phyloP scores from a whole-genome alignment of 2,113 vertebrate species.

The Vombatus ursinus region DNA sequence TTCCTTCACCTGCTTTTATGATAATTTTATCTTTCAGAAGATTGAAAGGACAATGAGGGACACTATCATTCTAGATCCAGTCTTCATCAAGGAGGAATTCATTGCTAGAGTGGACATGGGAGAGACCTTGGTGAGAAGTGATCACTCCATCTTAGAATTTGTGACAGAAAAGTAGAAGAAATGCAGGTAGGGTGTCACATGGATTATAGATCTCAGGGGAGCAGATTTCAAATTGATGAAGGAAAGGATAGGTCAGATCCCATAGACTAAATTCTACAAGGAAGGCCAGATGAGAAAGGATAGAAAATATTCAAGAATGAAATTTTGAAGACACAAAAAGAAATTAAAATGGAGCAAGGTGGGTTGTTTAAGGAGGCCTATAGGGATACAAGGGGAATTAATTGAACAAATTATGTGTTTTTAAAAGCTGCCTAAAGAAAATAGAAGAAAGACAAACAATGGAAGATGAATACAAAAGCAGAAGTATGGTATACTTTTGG shows the following conservation, averaged over 20 bases:
- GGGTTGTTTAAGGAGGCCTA: background rate
- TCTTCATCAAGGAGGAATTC: background rate
- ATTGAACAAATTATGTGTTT: background rate
- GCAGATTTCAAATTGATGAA: background rate
- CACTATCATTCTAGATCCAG: background rate
- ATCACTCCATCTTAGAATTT: background rate
- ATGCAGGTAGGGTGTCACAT: background rate
- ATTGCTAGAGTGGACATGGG: background rate
- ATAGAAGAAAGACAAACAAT: background rate
- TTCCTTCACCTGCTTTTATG: background rate
- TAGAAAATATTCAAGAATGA: background rate
- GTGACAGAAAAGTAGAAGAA: background rate
- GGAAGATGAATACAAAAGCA: background rate
- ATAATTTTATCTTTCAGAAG: background rate
- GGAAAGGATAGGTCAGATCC: background rate
- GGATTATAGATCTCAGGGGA: background rate
- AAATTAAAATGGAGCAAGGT: background rate
- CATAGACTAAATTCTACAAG: background rate
- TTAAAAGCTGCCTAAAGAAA: background rate
- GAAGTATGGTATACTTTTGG: background rate
- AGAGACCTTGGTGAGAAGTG: background rate
- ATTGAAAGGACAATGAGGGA: background rate
- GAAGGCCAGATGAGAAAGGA: background rate
- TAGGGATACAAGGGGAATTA: background rate
- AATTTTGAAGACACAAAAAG: background rate